Evolutionary conservation across 2,113 vertebrate species (phyloP).

Genomic region (Lepus europaeus): DNA sequence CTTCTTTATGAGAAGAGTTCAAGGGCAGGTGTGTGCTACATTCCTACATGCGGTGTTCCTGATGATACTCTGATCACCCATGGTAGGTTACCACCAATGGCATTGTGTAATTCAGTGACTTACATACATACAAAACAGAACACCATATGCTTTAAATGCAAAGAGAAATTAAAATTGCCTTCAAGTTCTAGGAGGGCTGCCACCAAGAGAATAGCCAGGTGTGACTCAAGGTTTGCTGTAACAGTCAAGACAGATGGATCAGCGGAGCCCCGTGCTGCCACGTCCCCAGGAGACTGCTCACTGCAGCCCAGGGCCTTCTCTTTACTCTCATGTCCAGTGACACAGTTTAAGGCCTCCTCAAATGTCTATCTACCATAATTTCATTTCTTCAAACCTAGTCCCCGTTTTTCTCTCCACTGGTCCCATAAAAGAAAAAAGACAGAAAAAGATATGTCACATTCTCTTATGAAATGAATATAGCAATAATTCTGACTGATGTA

Average conservation of each 20-base stretch:
- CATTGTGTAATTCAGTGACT: neutral
- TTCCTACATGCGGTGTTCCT: neutral
- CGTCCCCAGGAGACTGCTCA: neutral
- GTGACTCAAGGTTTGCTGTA: neutral
- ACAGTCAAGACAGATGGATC: no score
- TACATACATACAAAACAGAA: neutral
- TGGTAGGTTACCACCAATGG: neutral
- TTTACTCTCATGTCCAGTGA: neutral
- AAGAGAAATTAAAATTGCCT: neutral
- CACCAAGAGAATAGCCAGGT: neutral
- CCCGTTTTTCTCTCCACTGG: neutral
- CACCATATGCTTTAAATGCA: neutral
- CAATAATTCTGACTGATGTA: neutral
- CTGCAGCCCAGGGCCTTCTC: accelerated
- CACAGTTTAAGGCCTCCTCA: neutral
- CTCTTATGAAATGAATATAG: slow-evolving; percentile 10
- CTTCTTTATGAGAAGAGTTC: neutral
- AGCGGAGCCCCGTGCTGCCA: accelerated
- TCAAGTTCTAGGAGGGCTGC: neutral
- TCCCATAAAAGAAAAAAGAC: neutral
- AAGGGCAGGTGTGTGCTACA: neutral
- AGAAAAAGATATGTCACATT: neutral
- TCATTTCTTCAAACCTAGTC: neutral
- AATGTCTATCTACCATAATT: neutral
- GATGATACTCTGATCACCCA: neutral